A percentile compares a stretch with the other conserved stretches of the same genome.
Conservation (phyloP, 2,797 vertebrate species). For the Poecilia velifera region DNA sequence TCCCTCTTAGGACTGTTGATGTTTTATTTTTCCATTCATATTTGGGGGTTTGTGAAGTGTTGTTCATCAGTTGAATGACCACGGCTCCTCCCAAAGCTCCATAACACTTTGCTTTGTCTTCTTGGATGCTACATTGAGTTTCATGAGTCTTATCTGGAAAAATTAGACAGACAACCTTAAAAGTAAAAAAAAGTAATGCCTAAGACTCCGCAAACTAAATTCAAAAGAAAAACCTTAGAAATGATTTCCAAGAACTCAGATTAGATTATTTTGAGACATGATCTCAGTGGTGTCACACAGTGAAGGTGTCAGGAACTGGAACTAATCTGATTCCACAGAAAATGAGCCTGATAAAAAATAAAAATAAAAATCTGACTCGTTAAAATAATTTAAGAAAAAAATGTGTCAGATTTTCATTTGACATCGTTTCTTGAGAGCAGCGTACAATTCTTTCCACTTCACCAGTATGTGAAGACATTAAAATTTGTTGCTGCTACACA, state of each 20-base stretch:
- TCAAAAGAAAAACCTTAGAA: background rate
- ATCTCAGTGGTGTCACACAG: background rate
- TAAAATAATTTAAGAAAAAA: background rate
- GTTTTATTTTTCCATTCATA: background rate
- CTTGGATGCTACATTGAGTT: background rate
- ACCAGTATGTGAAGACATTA: background rate
- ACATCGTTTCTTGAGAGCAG: background rate
- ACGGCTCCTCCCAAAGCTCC: constrained; percentile 5
- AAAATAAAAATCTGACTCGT: background rate
- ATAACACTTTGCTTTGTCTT: background rate
- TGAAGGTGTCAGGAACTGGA: background rate
- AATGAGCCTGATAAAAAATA: background rate
- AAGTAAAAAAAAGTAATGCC: background rate
- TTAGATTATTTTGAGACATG: background rate
- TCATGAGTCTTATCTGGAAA: background rate
- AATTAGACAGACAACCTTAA: background rate
- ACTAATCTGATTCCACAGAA: background rate
- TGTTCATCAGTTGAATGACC: background rate
- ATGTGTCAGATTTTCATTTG: background rate
- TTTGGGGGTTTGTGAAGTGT: background rate
- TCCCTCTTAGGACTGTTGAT: background rate
- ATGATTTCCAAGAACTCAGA: background rate
- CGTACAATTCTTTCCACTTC: background rate
- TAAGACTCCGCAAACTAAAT: background rate
- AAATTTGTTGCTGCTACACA: background rate